Evolutionary conservation across 1,140 invertebrate species (phyloP).

Genomic region (Eulimnadia texana): DNA sequence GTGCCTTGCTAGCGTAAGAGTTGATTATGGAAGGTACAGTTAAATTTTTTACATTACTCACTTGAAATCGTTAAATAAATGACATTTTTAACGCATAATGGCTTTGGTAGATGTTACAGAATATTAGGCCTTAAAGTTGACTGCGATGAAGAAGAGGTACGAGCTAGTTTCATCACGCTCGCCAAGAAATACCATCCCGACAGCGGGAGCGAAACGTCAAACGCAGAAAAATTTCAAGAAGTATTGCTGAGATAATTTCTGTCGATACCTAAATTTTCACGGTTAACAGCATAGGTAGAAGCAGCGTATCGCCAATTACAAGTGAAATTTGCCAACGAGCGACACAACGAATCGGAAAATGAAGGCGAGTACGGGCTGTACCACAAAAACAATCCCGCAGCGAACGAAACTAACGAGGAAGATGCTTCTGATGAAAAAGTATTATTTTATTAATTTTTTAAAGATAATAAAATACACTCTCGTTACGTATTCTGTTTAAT

Average conservation of each 20-base stretch:
- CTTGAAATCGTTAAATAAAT: too few species aligned
- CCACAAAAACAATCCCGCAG: slow-evolving; percentile 30
- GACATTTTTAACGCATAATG: too few species aligned
- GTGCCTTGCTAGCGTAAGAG: too few species aligned
- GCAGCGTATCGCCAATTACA: slow-evolving; percentile 37
- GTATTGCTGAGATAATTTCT: slow-evolving; percentile 27
- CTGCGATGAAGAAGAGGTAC: slow-evolving; percentile 52
- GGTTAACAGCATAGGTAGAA: slow-evolving; percentile 31
- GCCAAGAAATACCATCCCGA: slow-evolving; percentile 74
- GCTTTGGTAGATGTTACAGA: slow-evolving; percentile 40
- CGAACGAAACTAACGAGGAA: slow-evolving; percentile 34
- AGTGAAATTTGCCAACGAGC: slow-evolving; percentile 27
- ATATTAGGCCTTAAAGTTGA: slow-evolving; percentile 45
- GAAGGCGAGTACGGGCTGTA: slow-evolving; percentile 30
- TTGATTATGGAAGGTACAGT: too few species aligned
- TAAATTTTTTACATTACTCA: too few species aligned
- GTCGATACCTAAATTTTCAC: not conserved
- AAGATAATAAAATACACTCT: not conserved
- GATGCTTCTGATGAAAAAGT: slow-evolving; percentile 32
- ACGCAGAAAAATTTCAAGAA: slow-evolving; percentile 52
- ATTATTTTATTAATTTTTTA: slow-evolving; percentile 33
- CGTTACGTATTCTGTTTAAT: too few species aligned
- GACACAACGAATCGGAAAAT: slow-evolving; percentile 24
- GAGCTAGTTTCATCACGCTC: slow-evolving; percentile 51
- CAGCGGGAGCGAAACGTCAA: slow-evolving; percentile 42